A percentile compares a stretch with the other conserved stretches of the same genome.
Conservation (phyloP, 2,888 invertebrate genomes). For the Lamellibrachia columna region DNA sequence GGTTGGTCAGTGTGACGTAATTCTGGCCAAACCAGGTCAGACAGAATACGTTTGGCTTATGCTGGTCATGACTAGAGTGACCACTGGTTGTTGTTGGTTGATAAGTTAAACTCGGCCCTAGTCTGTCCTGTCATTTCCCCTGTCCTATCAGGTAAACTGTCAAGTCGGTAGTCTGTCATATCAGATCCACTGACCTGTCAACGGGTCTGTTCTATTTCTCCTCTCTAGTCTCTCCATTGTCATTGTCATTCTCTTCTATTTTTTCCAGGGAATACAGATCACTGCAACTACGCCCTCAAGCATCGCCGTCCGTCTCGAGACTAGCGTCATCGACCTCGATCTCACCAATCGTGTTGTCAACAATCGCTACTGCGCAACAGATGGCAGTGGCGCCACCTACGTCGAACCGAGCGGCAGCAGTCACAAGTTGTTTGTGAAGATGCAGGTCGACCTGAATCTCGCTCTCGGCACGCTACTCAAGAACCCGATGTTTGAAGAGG, state of each 20-base stretch:
- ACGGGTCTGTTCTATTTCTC: too few species aligned
- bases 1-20: too few species aligned
- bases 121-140: too few species aligned
- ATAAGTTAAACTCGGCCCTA: too few species aligned
- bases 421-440: conserved; percentile 66
- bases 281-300: conserved; percentile 98
- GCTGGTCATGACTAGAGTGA: too few species aligned
- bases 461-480: conserved; percentile 92
- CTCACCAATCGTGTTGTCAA: conserved; percentile 84
- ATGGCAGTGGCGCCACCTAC: conserved; percentile 26
- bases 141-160: too few species aligned
- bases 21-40: too few species aligned
- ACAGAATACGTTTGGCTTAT: too few species aligned
- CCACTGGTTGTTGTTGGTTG: too few species aligned
- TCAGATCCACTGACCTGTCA: too few species aligned
- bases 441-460: conserved; percentile 91
- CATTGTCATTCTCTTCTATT: neutral
- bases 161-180: too few species aligned
- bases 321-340: conserved; percentile 91
- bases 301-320: conserved; percentile 94
- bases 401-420: conserved; percentile 5
- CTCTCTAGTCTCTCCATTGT: too few species aligned
- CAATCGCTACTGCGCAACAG: conserved; percentile 73
- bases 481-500: conserved; percentile 95
- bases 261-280: conserved; percentile 81